Conservation (phyloP, 2,113 vertebrate species). For the Apodemus sylvaticus region DNA sequence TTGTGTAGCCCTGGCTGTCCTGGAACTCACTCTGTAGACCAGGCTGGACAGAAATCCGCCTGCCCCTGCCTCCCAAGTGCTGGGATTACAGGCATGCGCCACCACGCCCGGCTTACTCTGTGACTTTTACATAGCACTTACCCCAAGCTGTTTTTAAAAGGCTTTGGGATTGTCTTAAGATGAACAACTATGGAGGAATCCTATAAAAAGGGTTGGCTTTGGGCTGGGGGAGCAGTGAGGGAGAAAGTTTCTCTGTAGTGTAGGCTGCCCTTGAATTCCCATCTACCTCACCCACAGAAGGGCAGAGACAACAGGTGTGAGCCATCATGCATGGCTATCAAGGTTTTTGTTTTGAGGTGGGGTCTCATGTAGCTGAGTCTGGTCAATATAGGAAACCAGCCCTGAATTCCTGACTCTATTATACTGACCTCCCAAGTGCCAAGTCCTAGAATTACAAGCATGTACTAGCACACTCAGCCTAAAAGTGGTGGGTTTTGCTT, state of each 20-base stretch:
- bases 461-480: not conserved
- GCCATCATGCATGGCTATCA: not conserved
- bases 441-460: not conserved
- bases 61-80: too few relatives aligned
- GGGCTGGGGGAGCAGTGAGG: not conserved
- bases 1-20: too few relatives aligned
- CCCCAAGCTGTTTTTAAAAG: constrained; percentile 25
- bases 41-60: too few relatives aligned
- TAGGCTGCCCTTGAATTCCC: not conserved
- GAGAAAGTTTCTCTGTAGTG: not conserved
- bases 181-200: not conserved
- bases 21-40: too few relatives aligned
- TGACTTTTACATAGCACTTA: constrained; percentile 49
- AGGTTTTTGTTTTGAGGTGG: not conserved
- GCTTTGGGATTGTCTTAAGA: constrained; percentile 38
- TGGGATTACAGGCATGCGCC: too few relatives aligned
- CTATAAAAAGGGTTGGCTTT: not conserved
- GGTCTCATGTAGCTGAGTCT: not conserved
- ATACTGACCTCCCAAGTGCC: not conserved
- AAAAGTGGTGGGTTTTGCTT: not conserved
- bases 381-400: not conserved
- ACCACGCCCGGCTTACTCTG: too few relatives aligned
- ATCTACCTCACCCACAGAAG: not conserved
- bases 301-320: not conserved
- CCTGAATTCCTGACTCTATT: not conserved